Evolutionary conservation across 2,888 invertebrate species (phyloP).

Genomic region (Adineta ricciae): DNA sequence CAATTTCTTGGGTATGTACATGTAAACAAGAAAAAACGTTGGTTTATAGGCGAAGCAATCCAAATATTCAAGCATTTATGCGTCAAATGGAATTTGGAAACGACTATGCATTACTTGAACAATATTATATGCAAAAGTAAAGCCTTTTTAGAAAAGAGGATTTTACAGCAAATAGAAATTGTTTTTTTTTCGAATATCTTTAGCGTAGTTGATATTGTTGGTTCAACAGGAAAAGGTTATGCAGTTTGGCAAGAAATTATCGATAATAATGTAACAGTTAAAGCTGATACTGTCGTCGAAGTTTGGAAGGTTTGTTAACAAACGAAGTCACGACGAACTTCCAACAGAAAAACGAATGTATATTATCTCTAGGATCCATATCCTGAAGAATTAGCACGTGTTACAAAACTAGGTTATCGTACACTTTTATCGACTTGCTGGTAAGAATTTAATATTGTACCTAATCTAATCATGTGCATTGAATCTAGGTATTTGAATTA

Average conservation of each 20-base stretch:
- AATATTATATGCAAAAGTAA: slow-evolving; percentile 59
- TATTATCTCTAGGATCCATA: slow-evolving; percentile 53
- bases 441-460: slow-evolving; percentile 59
- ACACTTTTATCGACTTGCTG: slow-evolving; percentile 69
- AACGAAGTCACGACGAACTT: slow-evolving; percentile 39
- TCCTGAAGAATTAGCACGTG: slow-evolving; percentile 45
- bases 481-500: slow-evolving; percentile 54
- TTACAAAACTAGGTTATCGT: slow-evolving; percentile 59
- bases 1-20: background rate
- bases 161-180: too few species aligned
- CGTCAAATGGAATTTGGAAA: slow-evolving; percentile 53
- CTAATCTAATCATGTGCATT: too few species aligned
- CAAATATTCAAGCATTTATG: slow-evolving; percentile 60
- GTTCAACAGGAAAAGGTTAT: slow-evolving; percentile 43
- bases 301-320: slow-evolving; percentile 58
- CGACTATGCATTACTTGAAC: slow-evolving; percentile 58
- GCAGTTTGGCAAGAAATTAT: slow-evolving; percentile 80
- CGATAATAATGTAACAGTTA: slow-evolving; percentile 58
- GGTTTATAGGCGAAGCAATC: slow-evolving; percentile 58
- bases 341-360: slow-evolving; percentile 57
- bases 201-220: slow-evolving; percentile 43
- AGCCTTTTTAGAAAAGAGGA: slow-evolving; percentile 35
- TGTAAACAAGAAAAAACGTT: background rate
- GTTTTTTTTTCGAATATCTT: too few species aligned
- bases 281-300: slow-evolving; percentile 63